A percentile compares a stretch with the other conserved stretches of the same genome.
Conservation (phyloP, 1,140 invertebrate genomes). For the Drosophila kurseongensis region DNA sequence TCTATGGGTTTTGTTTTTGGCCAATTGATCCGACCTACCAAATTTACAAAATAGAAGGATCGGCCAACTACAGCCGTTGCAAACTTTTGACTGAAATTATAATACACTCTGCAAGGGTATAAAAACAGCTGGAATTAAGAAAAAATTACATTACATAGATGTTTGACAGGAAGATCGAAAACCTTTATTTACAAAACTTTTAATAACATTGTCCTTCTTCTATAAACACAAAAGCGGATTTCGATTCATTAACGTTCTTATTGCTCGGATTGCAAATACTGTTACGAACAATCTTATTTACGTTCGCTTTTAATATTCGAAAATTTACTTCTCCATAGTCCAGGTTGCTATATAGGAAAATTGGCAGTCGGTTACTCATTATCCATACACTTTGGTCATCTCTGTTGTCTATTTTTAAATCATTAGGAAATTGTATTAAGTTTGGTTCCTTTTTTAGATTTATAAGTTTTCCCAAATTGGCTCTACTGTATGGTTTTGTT, state of each 20-base stretch:
- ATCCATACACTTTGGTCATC: constrained; percentile 89
- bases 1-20: no score
- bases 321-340: constrained; percentile 89
- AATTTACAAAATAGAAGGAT: no score
- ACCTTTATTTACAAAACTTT: neutral
- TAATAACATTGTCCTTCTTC: constrained; percentile 72
- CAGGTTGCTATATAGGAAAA: constrained; percentile 89
- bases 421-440: constrained; percentile 91
- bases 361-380: constrained; percentile 90
- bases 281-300: constrained; percentile 87
- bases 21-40: no score
- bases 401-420: constrained; percentile 90
- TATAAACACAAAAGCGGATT: constrained; percentile 44
- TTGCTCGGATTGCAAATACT: constrained; percentile 89
- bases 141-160: no score
- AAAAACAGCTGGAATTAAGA: no score
- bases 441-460: constrained; percentile 85
- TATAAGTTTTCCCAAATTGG: constrained; percentile 86
- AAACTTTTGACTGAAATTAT: no score
- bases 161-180: no score
- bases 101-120: no score
- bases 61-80: rapidly evolving
- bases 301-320: constrained; percentile 88
- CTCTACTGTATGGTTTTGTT: constrained; percentile 88
- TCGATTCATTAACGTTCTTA: constrained; percentile 12